Conservation (phyloP, 2,797 vertebrate genomes). For the Spondyliosoma cantharus region DNA sequence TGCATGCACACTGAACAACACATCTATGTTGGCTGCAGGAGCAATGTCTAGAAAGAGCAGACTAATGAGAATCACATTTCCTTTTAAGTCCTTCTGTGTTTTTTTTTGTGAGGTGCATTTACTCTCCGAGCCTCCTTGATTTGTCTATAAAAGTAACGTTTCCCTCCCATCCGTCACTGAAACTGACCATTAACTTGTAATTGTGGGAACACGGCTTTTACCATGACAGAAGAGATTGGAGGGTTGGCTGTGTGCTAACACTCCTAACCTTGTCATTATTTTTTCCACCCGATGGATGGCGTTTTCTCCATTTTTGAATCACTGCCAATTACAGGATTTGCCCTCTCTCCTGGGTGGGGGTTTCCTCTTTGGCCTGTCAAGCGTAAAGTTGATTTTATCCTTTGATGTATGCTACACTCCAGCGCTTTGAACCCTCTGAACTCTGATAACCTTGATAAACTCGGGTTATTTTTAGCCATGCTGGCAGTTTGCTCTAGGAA, state of each 20-base stretch:
- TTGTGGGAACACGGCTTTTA: slow-evolving; percentile 59
- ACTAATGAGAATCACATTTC: slow-evolving; percentile 58
- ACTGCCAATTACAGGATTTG: slow-evolving; percentile 38
- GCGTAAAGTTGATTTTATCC: neutral
- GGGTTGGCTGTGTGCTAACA: slow-evolving; percentile 37
- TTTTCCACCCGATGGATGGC: slow-evolving; percentile 38
- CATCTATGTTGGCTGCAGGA: slow-evolving; percentile 36
- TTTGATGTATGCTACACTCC: slow-evolving; percentile 25
- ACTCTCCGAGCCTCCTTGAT: slow-evolving; percentile 45
- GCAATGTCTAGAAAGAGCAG: slow-evolving; percentile 56
- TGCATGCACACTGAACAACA: slow-evolving; percentile 47
- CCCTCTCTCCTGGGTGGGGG: neutral
- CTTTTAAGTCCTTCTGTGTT: slow-evolving; percentile 51
- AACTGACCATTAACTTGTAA: slow-evolving; percentile 65
- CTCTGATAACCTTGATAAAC: slow-evolving; percentile 26
- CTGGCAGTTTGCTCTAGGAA: neutral
- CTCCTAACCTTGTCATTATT: slow-evolving; percentile 62
- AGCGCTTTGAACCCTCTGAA: slow-evolving; percentile 13
- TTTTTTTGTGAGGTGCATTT: slow-evolving; percentile 46
- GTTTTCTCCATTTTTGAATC: slow-evolving; percentile 56
- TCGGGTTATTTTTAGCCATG: slow-evolving; percentile 13
- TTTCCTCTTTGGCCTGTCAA: slow-evolving; percentile 8
- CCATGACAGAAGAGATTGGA: slow-evolving; percentile 62
- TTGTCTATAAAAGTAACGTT: slow-evolving; percentile 60
- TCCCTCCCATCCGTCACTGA: slow-evolving; percentile 46